Conservation (phyloP, 2,113 vertebrate genomes). For the Podocnemis expansa region DNA sequence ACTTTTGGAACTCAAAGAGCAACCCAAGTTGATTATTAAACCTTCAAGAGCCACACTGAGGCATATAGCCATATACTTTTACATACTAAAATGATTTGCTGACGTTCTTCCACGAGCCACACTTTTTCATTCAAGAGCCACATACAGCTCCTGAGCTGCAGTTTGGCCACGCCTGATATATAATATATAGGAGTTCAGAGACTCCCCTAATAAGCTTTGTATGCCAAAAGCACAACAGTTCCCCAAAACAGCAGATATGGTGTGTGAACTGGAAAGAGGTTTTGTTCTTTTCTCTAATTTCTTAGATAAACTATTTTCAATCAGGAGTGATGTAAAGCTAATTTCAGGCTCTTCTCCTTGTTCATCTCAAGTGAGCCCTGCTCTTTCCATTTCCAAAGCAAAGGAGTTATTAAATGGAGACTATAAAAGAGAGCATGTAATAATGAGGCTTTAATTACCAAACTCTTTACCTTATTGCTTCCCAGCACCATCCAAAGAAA, state of each 20-base stretch:
- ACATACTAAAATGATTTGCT: no score
- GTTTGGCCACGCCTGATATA: no score
- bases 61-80: no score
- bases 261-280: conserved; percentile 30
- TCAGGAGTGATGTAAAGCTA: background rate
- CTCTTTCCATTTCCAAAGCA: conserved; percentile 31
- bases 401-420: conserved; percentile 59
- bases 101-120: no score
- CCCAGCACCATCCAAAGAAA: conserved; percentile 62
- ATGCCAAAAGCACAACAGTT: background rate
- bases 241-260: background rate
- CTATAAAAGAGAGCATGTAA: conserved; percentile 41
- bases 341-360: background rate
- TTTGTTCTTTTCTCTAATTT: conserved; percentile 22
- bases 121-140: no score
- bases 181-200: background rate
- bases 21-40: no score
- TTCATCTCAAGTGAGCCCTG: background rate
- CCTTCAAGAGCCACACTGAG: no score
- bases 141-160: no score
- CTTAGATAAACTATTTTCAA: background rate
- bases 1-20: no score
- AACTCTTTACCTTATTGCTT: conserved; percentile 72
- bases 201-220: background rate
- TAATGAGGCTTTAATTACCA: conserved; percentile 74